Conservation (phyloP, 2,888 invertebrate genomes). For the Brassicogethes aeneus region DNA sequence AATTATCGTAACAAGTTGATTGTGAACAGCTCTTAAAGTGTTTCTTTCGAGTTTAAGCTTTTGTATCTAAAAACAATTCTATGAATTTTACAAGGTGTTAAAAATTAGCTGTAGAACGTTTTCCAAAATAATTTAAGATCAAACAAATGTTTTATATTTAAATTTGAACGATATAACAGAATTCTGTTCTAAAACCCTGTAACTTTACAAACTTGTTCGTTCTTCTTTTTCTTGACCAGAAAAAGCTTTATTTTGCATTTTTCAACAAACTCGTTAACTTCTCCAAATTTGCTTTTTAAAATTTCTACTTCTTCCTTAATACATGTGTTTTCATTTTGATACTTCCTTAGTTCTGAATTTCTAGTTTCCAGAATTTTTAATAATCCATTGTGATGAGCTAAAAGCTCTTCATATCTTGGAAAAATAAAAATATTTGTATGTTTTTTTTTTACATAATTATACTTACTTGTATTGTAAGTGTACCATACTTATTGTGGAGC, state of each 20-base stretch:
- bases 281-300: constrained; percentile 25
- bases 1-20: constrained; percentile 29
- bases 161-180: no score
- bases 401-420: constrained; percentile 32
- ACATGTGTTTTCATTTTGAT: background rate
- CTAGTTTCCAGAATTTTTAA: constrained; percentile 30
- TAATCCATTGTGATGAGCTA: constrained; percentile 31
- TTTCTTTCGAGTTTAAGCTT: constrained; percentile 29
- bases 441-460: constrained; percentile 2
- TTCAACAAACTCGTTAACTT: constrained; percentile 19
- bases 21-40: constrained; percentile 30
- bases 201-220: no score
- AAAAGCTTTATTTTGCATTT: no score
- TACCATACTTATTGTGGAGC: constrained; percentile 47
- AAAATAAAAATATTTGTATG: constrained; percentile 1
- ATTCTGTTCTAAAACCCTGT: no score
- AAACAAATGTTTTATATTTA: no score
- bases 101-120: no score
- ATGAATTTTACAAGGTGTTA: no score
- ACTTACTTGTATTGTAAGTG: constrained; percentile 48
- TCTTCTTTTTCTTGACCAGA: constrained; percentile 17
- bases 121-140: no score
- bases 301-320: constrained; percentile 20
- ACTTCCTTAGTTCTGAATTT: constrained; percentile 9
- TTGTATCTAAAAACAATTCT: constrained; percentile 23